A percentile compares a stretch with the other conserved stretches of the same genome.
These are phyloP conservation scores for Nycticryphes semicollaris DNA, from an alignment of 2,113 vertebrate species.

Conservation along the genomic window DNA sequence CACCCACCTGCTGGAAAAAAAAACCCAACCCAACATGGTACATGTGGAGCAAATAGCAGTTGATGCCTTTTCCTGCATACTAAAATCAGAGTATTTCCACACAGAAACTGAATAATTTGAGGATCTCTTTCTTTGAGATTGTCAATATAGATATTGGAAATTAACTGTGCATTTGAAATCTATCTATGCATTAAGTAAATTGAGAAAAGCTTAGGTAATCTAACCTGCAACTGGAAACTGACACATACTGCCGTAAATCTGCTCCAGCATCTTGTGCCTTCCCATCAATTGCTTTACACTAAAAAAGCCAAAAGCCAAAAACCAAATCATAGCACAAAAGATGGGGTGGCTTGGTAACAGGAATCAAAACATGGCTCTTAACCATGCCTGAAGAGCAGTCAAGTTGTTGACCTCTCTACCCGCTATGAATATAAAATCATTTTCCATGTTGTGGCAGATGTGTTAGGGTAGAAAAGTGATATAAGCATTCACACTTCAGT, in stretches of 20 bases:
- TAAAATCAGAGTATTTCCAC: background rate
- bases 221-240: background rate
- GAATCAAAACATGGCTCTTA: background rate
- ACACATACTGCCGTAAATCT: background rate
- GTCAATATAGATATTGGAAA: background rate
- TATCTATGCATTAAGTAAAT: background rate
- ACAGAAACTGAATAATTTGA: background rate
- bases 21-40: background rate
- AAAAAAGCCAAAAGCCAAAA: background rate
- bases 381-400: background rate
- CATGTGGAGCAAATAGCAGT: background rate
- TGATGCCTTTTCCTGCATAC: background rate
- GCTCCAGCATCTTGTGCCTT: background rate
- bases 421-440: background rate
- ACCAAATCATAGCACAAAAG: background rate
- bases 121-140: background rate
- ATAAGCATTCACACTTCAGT: background rate
- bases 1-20: background rate
- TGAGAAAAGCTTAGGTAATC: background rate
- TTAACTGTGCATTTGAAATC: background rate
- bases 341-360: background rate
- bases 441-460: background rate
- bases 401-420: background rate
- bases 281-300: background rate
- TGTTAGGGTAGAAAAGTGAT: background rate